A percentile compares a stretch with the other conserved stretches of the same genome.
Evolutionary conservation across 2,888 invertebrate species (phyloP).

Genomic region (Hecatera dysodea): DNA sequence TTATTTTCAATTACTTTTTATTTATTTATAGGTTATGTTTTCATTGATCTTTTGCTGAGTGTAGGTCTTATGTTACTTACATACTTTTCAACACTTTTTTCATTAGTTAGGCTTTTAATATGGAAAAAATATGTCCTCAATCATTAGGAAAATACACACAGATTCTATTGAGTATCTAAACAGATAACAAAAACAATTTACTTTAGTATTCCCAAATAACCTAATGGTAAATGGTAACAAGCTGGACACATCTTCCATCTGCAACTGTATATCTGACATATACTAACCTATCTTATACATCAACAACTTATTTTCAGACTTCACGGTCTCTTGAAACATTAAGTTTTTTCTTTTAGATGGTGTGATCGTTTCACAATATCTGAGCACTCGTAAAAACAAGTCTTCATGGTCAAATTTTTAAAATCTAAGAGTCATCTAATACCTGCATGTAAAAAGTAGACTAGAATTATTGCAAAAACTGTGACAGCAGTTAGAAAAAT

Average conservation of each 20-base stretch:
- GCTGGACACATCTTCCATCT: neutral
- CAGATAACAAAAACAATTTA: slow-evolving; percentile 25
- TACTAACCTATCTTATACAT: neutral
- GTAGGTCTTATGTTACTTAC: neutral
- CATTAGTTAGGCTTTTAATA: slow-evolving; percentile 1
- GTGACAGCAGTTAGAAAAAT: slow-evolving; percentile 25
- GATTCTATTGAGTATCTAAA: neutral
- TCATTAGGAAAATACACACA: slow-evolving; percentile 8
- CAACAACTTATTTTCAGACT: slow-evolving; percentile 5
- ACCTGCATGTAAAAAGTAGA: neutral
- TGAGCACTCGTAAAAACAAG: neutral
- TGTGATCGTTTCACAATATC: slow-evolving; percentile 3
- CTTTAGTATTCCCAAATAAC: slow-evolving; percentile 12
- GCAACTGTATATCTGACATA: neutral
- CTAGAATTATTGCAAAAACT: slow-evolving; percentile 16
- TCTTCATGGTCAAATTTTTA: slow-evolving; percentile 6
- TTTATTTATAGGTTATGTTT: slow-evolving; percentile 49
- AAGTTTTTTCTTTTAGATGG: neutral
- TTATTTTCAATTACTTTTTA: slow-evolving; percentile 76
- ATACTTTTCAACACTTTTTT: slow-evolving; percentile 31
- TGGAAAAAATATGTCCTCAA: slow-evolving; percentile 31
- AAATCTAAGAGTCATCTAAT: slow-evolving; percentile 17
- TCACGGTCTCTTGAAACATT: neutral
- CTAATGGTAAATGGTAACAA: neutral
- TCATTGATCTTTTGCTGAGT: slow-evolving; percentile 31